Evolutionary conservation across 2,113 vertebrate genomes (phyloP), one percentile per base, ranked within the genome.

Genomic region (Tamias sibiricus): DNA sequence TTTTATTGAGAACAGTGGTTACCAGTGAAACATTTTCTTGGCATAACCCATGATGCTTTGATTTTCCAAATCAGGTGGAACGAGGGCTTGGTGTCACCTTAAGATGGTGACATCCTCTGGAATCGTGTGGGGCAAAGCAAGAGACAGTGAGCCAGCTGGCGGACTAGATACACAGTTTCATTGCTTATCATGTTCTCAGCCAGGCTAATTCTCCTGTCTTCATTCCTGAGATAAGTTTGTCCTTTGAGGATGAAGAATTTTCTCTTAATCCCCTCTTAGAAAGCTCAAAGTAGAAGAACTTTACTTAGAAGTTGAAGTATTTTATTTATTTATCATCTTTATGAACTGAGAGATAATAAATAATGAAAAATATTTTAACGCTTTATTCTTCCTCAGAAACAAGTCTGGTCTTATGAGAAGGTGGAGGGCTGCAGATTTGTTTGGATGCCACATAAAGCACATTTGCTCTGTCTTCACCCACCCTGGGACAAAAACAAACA

Each of bases 171-270:
- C 10, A 13, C 9, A 26, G 11, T 32, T 49, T 81, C 32, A 32
- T 26, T 57, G 26, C 54, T 69, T 24, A 16, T 24, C 66, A n/a
- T 22, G 4, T 59, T 52, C 35, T 68, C 26, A 74, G 59, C 44
- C 76, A 62, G 6, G 19, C 81, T 91, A 9, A 42, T 59, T 93
- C 57, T 95, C 69, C 69, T 71, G n/a, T 74, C 88, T 91, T 85
- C 35, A 24, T 94, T 92, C 88, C 42, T 91, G 24, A 79, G 42
- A 64, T 79, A 49, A 81, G 37, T 90, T 87, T 79, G 81, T 77
- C 86, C 59, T 90, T 69, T 81, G 35, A 87, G 19, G 44, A 59
- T 80, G 37, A 75, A 90, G 42, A 96, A 75, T 68, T 80, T 95
- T 52, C n/a, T 90, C 62, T 82, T 72, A 54, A 94, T 81, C 19